Base-by-base conservation (phyloP, 1,140 invertebrate genomes). In the Trypoxylus dichotomus region DNA sequence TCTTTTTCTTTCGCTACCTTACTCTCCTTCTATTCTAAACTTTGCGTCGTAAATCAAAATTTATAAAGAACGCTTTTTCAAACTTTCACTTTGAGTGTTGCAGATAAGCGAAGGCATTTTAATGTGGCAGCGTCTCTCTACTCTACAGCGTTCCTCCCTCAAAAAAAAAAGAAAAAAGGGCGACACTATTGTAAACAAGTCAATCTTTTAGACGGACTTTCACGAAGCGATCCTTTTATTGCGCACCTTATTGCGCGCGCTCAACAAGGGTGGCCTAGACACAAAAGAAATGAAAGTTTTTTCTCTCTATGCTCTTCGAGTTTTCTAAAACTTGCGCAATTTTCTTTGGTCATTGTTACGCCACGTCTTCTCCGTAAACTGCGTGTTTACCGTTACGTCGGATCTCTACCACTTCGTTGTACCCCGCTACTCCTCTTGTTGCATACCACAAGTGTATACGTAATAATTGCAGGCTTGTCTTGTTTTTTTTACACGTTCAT, bases 31-130 rank as follows among this genome's bases (percentile, higher is more conserved):
- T 21, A 43, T 75, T 73, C 54, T 74, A 74, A 79, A 80, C 19
- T 79, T 81, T 77, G 25, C 29, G 32, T 76, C 80, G 77, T 82
- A 82, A 82, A 82, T 82, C 81, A 82, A 81, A 81, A 80, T 82
- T 82, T 79, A 79, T 80, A 80, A 82, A 82, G 81, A 80, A 80
- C 76, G 81, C 80, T 82, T 81, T 80, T 82, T 82, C 77, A 82
- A 63, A 82, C 81, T 82, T 82, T 82, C 81, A 81, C 81, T 82
- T 80, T 79, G 75, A 75, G 73, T 78, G 75, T 63, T 63, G 19
- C 60, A 63, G 60, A 63, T 63, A 63, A 63, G 60, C 60, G 60
- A 63, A 19, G 60, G 60, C 60, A 63, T 63, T 63, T 63, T 63
- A 63, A 63, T 63, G 60, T 63, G 60, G 60, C 60, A 63, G 6